Conservation (phyloP, 2,113 vertebrate genomes). For the Seriola aureovittata region DNA sequence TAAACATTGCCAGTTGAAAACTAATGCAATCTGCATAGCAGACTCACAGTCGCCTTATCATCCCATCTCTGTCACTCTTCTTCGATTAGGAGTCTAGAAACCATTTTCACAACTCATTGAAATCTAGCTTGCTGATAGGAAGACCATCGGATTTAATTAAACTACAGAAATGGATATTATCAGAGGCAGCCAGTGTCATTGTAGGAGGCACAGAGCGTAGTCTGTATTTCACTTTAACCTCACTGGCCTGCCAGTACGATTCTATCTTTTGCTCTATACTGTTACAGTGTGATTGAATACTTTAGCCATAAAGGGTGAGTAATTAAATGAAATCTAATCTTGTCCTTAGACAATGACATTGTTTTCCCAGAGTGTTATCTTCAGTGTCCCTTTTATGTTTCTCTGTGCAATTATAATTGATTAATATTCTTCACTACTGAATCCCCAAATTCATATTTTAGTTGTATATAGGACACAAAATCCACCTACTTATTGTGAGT, state of each 20-base stretch:
- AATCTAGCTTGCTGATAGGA: slow-evolving; percentile 57
- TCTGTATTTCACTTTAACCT: slow-evolving; percentile 23
- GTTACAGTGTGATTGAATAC: slow-evolving; percentile 1
- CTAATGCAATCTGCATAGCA: slow-evolving; percentile 57
- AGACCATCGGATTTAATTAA: slow-evolving; percentile 58
- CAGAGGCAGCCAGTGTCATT: slow-evolving; percentile 6
- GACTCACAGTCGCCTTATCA: slow-evolving; percentile 48
- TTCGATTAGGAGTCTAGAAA: slow-evolving; percentile 64
- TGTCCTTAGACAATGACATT: not conserved
- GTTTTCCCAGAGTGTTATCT: not conserved
- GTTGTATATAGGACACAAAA: not conserved
- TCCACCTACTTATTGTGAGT: not conserved
- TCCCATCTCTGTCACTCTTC: slow-evolving; percentile 50
- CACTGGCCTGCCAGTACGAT: not conserved
- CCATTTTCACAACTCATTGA: slow-evolving; percentile 59
- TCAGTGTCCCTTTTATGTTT: not conserved
- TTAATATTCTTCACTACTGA: not conserved
- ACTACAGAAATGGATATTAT: slow-evolving; percentile 47
- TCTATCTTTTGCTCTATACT: not conserved
- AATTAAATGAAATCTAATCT: slow-evolving; percentile 1
- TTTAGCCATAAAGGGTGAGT: not conserved
- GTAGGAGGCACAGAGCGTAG: not conserved
- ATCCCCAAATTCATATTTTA: not conserved
- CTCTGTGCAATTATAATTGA: not conserved
- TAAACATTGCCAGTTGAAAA: slow-evolving; percentile 64